A percentile compares a stretch with the other conserved stretches of the same genome.
These are phyloP conservation scores for Acronicta psi DNA, from an alignment of 2,888 invertebrate genomes.

Conservation along the genomic window DNA sequence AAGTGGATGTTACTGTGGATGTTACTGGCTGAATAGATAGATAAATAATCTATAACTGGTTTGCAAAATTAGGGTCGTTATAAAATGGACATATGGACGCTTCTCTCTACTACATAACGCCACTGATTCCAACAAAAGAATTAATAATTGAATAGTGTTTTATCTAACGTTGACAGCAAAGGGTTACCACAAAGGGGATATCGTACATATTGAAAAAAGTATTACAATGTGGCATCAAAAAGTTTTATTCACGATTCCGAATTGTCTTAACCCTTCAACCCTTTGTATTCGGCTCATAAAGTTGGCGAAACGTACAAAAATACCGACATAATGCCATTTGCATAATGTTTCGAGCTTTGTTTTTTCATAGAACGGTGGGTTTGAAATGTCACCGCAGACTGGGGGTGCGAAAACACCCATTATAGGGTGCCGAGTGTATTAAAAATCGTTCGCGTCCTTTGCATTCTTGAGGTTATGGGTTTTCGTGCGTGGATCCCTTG, in stretches of 20 bases:
- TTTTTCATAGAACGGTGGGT: slow-evolving; percentile 86
- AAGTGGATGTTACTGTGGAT: too few relatives aligned
- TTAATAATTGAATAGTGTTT: slow-evolving; percentile 48
- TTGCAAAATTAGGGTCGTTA: background rate
- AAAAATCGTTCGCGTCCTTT: slow-evolving; percentile 86
- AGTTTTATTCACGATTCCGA: slow-evolving; percentile 73
- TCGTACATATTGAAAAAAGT: slow-evolving; percentile 72
- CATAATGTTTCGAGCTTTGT: slow-evolving; percentile 87
- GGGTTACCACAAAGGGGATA: slow-evolving; percentile 52
- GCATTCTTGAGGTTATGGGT: slow-evolving; percentile 86
- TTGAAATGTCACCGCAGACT: slow-evolving; percentile 87
- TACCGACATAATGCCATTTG: slow-evolving; percentile 88
- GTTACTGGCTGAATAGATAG: too few relatives aligned
- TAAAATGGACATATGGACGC: slow-evolving; percentile 34
- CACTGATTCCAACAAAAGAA: slow-evolving; percentile 44
- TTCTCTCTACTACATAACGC: slow-evolving; percentile 29
- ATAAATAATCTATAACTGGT: background rate
- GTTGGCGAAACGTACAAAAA: slow-evolving; percentile 86
- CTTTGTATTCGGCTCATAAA: slow-evolving; percentile 87
- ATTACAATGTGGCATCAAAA: slow-evolving; percentile 77
- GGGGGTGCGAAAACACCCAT: slow-evolving; percentile 86
- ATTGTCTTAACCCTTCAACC: slow-evolving; percentile 86
- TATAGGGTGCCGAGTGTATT: slow-evolving; percentile 85
- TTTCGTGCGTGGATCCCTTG: slow-evolving; percentile 67
- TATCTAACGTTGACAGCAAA: slow-evolving; percentile 47